Evolutionary conservation across 1,140 invertebrate genomes (phyloP), one percentile per base, ranked within the genome.

Genomic region (Mizuhopecten yessoensis): DNA sequence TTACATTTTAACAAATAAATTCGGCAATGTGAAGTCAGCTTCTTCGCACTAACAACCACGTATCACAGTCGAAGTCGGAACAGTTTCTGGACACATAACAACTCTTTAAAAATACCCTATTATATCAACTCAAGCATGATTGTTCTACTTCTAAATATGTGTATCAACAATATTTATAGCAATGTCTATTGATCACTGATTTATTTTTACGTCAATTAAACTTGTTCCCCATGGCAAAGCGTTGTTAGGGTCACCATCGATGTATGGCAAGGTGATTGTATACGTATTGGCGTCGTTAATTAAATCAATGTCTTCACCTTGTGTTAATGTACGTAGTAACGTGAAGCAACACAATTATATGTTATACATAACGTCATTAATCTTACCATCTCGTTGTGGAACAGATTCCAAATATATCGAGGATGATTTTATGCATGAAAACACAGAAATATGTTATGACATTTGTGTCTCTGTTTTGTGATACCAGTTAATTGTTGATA

Each of bases 101-200:
- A 29, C n/a, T 7, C 0, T 2, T 75, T 13, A 75, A 75, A 29
- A 29, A 17, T 2, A 20, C 45, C 13, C 11, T 49, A 20, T 75
- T 75, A 75, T 75, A 29, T 9, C 57, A 75, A 29, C 45, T 17
- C 15, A 49, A 49, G 1, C 5, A 20, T 75, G 57, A n/a, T 75
- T 29, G n/a, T 75, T 75, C n/a, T n/a, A n/a, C n/a, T 75, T 75
- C 45, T 57, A 20, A 57, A 57, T 57, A 57, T 57, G 45, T 57
- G 20, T 57, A 57, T 57, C 13, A 57, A 57, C 45, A 57, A 20
- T 15, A 20, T n/a, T n/a, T n/a, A 13, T 7, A 5, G 2, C 20
- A 49, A 17, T 49, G 45, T 49, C 15, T 9, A 49, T 2, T 10
- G 11, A 49, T 49, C 20, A 49, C 45, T 20, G 45, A 13, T 49